Evolutionary conservation across 2,888 invertebrate genomes (phyloP), one percentile per base, ranked within the genome.

Genomic region (Linnaemya tessellans): DNA sequence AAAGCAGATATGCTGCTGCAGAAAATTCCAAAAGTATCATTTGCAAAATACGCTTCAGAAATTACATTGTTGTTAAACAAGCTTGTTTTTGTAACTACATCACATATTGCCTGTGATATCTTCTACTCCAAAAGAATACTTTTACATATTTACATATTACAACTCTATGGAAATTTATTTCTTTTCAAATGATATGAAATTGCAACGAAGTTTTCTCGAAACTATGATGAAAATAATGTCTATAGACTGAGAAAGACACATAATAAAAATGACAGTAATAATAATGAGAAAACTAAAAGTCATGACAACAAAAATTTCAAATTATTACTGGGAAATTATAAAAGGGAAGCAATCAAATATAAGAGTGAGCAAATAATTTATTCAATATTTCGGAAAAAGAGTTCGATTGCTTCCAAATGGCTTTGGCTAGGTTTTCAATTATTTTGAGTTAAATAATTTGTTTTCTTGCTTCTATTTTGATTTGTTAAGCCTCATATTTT

Each of bases 51-150:
- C 89, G 89, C 89, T 89, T 90, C 87, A 89, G 84, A 90, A 89
- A 89, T 90, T 88, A 90, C 89, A 88, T 89, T 90, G 90, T 90
- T 90, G 90, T 90, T 90, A 90, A 90, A 90, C 89, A 89, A 88
- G 88, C 89, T 88, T 90, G 89, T 89, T 87, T 89, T 88, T 88
- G 87, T 87, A 10, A 7, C 43, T 25, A 41, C 13, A n/a, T 30
- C 68, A 22, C 30, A 68, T 13, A 18, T 15, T 20, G 60, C 11
- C 35, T 56, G 43, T 38, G 25, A 35, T 22, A 51, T 74, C 38
- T 15, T 54, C 3, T 25, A 51, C 25, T 51, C 8, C 30, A 18
- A 54, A n/a, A 22, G 49, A 41, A 64, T 30, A 30, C 5, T 30
- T n/a, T n/a, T n/a, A n/a, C n/a, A 38, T 68, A 78, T 78, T 78